phyloP scores from a whole-genome alignment of 2,113 vertebrate species.

The Syngnathoides biaculeatus region DNA sequence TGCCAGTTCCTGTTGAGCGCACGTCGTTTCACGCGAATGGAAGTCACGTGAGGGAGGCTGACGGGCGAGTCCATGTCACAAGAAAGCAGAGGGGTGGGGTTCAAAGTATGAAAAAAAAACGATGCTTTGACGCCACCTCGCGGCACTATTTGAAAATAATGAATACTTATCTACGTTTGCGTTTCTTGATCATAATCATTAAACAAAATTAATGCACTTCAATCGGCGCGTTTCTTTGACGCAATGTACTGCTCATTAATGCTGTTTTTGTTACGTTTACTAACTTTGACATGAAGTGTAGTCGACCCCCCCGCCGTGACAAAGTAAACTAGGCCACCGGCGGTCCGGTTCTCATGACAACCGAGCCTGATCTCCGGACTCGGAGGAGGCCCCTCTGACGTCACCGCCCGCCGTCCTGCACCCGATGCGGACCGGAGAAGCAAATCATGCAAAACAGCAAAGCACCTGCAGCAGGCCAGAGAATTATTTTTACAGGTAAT shows the following conservation, averaged over 20 bases:
- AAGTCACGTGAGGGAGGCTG: constrained; percentile 46
- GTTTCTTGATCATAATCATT: neutral
- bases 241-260: neutral
- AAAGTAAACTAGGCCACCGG: constrained; percentile 33
- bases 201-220: neutral
- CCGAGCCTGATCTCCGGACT: constrained; percentile 36
- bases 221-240: neutral
- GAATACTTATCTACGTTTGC: too few species aligned
- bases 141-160: neutral
- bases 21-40: constrained; percentile 28
- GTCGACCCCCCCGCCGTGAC: neutral
- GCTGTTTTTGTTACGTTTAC: neutral
- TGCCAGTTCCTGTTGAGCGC: constrained; percentile 5
- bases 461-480: constrained; percentile 34
- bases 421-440: neutral
- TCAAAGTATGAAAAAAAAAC: neutral
- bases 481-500: constrained; percentile 73
- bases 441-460: neutral
- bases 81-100: constrained; percentile 34
- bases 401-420: constrained; percentile 21
- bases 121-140: constrained; percentile 45
- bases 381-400: constrained; percentile 23
- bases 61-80: constrained; percentile 70
- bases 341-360: constrained; percentile 48
- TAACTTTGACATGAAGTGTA: neutral